Evolutionary conservation across 1,140 invertebrate genomes (phyloP).

Genomic region (Drosophila eugracilis): DNA sequence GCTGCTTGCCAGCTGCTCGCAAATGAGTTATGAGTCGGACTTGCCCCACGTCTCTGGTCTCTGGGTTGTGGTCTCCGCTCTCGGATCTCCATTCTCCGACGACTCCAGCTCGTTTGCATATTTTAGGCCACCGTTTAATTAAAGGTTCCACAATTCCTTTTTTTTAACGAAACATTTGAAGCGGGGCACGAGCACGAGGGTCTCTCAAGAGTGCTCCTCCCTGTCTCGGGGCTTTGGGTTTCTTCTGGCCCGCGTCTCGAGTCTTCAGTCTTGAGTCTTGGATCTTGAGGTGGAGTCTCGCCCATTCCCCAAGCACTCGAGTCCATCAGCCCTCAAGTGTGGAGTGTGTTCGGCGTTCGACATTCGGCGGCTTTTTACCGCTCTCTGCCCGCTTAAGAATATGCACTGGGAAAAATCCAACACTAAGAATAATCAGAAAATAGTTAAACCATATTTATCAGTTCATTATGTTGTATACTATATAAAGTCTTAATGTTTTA

Average conservation of each 20-base stretch:
- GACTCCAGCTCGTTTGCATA: constrained; percentile 76
- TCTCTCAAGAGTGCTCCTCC: constrained; percentile 67
- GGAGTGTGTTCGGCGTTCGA: constrained; percentile 48
- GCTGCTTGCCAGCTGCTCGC: constrained; percentile 32
- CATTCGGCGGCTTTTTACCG: constrained; percentile 40
- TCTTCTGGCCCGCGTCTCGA: constrained; percentile 16
- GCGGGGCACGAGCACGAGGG: constrained; percentile 80
- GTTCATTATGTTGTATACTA: too few relatives aligned
- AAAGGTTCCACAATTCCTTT: constrained; percentile 75
- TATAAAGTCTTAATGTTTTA: too few relatives aligned
- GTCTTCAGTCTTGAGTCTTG: constrained; percentile 19
- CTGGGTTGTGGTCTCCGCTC: too few relatives aligned
- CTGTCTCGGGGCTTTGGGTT: constrained; percentile 24
- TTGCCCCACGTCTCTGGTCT: constrained; percentile 36
- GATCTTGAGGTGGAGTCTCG: constrained; percentile 27
- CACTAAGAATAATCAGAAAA: too few relatives aligned
- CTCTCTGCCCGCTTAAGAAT: neutral
- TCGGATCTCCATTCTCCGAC: constrained; percentile 5
- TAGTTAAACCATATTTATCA: too few relatives aligned
- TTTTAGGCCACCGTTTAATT: constrained; percentile 85
- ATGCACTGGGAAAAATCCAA: constrained; percentile 14
- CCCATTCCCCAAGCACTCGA: constrained; percentile 42
- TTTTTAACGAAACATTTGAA: constrained; percentile 66
- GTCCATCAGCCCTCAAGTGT: constrained; percentile 48
- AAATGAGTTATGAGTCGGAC: constrained; percentile 84